Conservation (phyloP, 2,113 vertebrate genomes). For the Lepus europaeus region DNA sequence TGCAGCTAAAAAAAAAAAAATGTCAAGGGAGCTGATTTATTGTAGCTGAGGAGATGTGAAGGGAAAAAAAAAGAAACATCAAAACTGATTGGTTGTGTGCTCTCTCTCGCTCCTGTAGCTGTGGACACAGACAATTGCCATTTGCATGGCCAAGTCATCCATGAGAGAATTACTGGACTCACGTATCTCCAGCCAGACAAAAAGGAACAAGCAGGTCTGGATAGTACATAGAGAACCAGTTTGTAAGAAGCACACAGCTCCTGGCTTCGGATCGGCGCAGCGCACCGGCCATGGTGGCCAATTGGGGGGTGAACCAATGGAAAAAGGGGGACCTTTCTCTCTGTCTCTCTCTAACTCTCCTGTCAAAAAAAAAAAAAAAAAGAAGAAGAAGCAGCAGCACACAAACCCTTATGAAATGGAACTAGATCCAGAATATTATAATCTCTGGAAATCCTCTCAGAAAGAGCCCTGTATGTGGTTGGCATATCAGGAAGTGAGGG, state of each 20-base stretch:
- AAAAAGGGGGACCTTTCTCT: no score
- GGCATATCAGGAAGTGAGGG: background rate
- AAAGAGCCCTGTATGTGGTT: background rate
- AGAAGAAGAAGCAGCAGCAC: background rate
- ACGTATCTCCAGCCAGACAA: background rate
- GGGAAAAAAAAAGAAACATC: background rate
- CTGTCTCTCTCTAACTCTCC: no score
- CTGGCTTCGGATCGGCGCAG: no score
- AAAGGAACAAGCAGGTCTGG: background rate
- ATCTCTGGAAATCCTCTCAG: background rate
- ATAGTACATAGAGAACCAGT: background rate
- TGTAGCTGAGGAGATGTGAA: background rate
- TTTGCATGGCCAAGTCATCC: slow-evolving; percentile 24
- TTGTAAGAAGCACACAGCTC: background rate
- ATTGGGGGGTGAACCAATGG: no score
- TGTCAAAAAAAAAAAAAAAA: no score
- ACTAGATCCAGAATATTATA: background rate
- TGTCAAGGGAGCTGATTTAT: slow-evolving; percentile 59
- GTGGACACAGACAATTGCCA: background rate
- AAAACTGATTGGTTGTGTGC: background rate
- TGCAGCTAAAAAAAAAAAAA: slow-evolving; percentile 15
- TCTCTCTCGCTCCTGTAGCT: background rate
- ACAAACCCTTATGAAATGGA: background rate
- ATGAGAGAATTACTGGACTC: background rate
- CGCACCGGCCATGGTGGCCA: no score